Evolutionary conservation across 2,888 invertebrate species (phyloP).

Genomic region (Leptodirus hochenwartii): DNA sequence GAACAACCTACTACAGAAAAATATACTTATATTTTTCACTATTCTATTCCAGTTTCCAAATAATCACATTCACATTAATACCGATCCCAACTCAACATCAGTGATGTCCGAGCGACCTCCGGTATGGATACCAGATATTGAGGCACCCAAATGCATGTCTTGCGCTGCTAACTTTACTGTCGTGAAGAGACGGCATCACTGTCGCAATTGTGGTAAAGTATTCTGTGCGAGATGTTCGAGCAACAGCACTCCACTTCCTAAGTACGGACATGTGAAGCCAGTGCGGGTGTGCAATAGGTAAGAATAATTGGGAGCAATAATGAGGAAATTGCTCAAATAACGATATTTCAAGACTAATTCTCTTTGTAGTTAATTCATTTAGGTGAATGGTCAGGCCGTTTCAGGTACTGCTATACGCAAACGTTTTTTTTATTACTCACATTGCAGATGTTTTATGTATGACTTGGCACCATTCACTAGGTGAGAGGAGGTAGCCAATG

Average conservation of each 20-base stretch:
- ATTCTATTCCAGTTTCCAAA: too few species aligned
- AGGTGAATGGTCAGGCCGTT: too few species aligned
- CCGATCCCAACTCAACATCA: not conserved
- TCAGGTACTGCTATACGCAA: too few species aligned
- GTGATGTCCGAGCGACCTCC: constrained; percentile 37
- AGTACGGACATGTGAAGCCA: constrained; percentile 81
- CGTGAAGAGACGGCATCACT: constrained; percentile 88
- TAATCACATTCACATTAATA: not conserved
- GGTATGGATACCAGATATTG: constrained; percentile 89
- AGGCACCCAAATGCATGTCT: constrained; percentile 82
- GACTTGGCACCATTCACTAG: constrained; percentile 45
- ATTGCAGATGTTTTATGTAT: constrained; percentile 65
- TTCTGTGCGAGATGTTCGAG: constrained; percentile 90
- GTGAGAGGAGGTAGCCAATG: too few species aligned
- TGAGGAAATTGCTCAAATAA: too few species aligned
- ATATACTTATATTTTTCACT: too few species aligned
- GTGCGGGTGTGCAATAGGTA: constrained; percentile 89
- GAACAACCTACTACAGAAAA: too few species aligned
- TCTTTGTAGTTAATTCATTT: too few species aligned
- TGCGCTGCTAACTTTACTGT: constrained; percentile 88
- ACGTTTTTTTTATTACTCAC: too few species aligned
- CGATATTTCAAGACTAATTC: too few species aligned
- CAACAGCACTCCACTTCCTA: constrained; percentile 80
- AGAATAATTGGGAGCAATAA: too few species aligned
- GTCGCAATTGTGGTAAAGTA: constrained; percentile 92